Evolutionary conservation across 2,888 invertebrate genomes (phyloP).

Genomic region (Meta bourneti): DNA sequence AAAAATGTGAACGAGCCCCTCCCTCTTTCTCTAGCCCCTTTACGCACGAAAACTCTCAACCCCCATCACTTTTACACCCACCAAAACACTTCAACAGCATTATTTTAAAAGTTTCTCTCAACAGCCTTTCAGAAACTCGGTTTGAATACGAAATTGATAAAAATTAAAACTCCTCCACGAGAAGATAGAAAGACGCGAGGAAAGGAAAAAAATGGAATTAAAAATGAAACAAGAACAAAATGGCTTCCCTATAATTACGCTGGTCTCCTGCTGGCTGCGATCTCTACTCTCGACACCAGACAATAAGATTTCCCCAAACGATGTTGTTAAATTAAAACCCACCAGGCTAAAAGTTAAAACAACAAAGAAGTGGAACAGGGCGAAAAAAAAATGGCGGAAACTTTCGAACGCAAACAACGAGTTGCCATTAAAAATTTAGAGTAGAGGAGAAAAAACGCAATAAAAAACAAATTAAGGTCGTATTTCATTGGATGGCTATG

Average conservation of each 20-base stretch:
- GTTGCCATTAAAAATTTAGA: conserved; percentile 57
- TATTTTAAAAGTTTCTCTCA: conserved; percentile 58
- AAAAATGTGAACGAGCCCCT: conserved; percentile 32
- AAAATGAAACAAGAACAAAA: conserved; percentile 8
- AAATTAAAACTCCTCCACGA: conserved; percentile 17
- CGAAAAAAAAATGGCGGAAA: conserved; percentile 38
- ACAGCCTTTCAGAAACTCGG: conserved; percentile 39
- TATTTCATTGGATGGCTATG: conserved; percentile 62
- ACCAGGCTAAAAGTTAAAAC: conserved; percentile 52
- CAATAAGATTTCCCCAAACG: conserved; percentile 60
- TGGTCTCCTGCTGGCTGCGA: conserved; percentile 20
- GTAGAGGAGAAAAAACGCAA: conserved; percentile 26
- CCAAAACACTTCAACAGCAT: conserved; percentile 27
- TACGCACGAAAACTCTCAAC: background rate
- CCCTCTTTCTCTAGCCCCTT: background rate
- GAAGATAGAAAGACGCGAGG: background rate
- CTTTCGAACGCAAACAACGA: conserved; percentile 54
- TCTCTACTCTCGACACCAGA: conserved; percentile 56
- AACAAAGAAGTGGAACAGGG: conserved; percentile 41
- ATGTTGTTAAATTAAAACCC: conserved; percentile 68
- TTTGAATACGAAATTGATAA: conserved; percentile 67
- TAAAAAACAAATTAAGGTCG: conserved; percentile 42
- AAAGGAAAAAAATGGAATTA: conserved; percentile 19
- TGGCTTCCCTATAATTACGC: conserved; percentile 31
- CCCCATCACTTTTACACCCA: conserved; percentile 22